Evolutionary conservation across 2,113 vertebrate species (phyloP).

Genomic region (Hydrolagus affinis): DNA sequence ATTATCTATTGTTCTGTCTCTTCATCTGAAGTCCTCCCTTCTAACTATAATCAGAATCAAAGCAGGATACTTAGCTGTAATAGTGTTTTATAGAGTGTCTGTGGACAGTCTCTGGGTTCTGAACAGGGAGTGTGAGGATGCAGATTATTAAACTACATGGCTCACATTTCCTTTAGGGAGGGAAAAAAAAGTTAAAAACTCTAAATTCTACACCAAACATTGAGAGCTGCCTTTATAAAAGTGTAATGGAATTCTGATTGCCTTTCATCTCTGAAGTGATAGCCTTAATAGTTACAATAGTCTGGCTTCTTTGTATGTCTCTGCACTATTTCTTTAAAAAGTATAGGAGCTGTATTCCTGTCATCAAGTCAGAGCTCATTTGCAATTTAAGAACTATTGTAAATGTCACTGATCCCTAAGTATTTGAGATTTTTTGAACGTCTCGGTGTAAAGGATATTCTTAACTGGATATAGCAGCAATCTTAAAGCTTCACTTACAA

Average conservation of each 20-base stretch:
- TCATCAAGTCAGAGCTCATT: neutral
- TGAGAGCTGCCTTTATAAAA: neutral
- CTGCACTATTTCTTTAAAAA: neutral
- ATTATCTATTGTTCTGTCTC: neutral
- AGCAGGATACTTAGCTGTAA: neutral
- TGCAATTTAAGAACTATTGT: neutral
- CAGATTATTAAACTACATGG: neutral
- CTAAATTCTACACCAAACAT: slow-evolving; percentile 9
- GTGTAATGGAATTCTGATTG: slow-evolving; percentile 5
- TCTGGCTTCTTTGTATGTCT: neutral
- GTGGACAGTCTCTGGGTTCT: neutral
- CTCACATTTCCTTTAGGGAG: neutral
- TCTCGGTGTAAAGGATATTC: neutral
- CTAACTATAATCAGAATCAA: slow-evolving; percentile 5
- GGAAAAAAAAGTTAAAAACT: neutral
- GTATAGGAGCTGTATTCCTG: neutral
- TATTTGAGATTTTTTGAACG: neutral
- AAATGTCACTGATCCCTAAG: neutral
- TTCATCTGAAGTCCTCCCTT: neutral
- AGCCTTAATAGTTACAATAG: neutral
- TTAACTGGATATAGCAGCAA: neutral
- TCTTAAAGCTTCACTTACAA: neutral
- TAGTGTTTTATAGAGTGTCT: neutral
- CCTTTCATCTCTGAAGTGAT: neutral
- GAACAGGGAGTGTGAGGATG: neutral